A percentile compares a stretch with the other conserved stretches of the same genome.
phyloP scores from a whole-genome alignment of 2,113 vertebrate genomes.

The Caranx ignobilis region DNA sequence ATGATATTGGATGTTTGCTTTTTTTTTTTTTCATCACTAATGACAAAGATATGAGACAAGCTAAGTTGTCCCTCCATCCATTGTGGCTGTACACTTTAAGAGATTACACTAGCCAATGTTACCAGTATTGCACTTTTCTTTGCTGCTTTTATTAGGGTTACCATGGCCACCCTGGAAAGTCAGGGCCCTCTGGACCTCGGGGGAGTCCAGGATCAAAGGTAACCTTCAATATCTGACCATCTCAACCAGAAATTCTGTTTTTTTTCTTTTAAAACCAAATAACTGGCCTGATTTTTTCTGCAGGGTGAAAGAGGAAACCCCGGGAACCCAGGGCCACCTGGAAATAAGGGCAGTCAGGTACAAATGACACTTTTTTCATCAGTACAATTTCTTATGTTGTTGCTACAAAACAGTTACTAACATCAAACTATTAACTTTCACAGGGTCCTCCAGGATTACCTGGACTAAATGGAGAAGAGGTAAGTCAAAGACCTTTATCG shows the following conservation, averaged over 20 bases:
- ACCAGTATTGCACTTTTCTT: background rate
- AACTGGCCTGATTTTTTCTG: background rate
- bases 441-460: conserved; percentile 61
- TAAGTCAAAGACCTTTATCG: conserved; percentile 44
- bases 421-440: conserved; percentile 25
- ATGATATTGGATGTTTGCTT: background rate
- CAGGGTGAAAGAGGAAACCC: conserved; percentile 75
- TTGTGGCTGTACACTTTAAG: background rate
- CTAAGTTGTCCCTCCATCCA: background rate
- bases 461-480: conserved; percentile 67
- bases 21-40: background rate
- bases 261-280: background rate
- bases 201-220: conserved; percentile 73
- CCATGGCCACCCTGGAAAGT: conserved; percentile 56
- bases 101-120: background rate
- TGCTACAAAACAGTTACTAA: background rate
- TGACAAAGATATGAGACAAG: too few species aligned
- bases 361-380: background rate
- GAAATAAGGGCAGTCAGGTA: conserved; percentile 62
- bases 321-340: conserved; percentile 70
- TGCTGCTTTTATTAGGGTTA: conserved; percentile 67
- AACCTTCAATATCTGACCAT: conserved; percentile 4
- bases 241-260: background rate
- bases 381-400: background rate
- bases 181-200: conserved; percentile 46